Base-by-base conservation (phyloP, 2,888 invertebrate species). In the Cheilosia variabilis region DNA sequence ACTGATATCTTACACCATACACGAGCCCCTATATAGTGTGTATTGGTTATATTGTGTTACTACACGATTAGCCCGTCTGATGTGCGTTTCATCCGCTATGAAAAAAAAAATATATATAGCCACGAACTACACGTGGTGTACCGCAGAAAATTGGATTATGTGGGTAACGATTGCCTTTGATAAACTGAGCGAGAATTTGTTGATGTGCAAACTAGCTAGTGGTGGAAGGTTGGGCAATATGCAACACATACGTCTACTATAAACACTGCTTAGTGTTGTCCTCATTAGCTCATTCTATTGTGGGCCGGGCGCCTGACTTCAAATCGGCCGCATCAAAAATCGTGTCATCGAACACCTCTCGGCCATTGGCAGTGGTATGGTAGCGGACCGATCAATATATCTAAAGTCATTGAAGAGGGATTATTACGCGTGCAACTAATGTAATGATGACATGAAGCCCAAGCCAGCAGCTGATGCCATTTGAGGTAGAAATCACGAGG, bases 81-180 rank as follows among this genome's bases (percentile, higher is more conserved):
- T 66, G 79, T 73, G 60, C 45, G 68, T 27, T 63, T 63, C 55
- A 73, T 63, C 79, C 63, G 68, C 71, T 34, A 31, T 9, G 31
- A 31, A 45, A 37, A 79, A 77, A 68, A 60, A 52, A 10, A n/a
- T n/a, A n/a, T n/a, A n/a, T n/a, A n/a, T 52, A 2, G 24, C 68
- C 43, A 50, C 55, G 37, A 79, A 68, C 57, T 75, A 73, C 79
- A 79, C 73, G 79, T 84, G 83, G 73, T 79, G 63, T 53, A 75
- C 79, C 79, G 66, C 83, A 57, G 58, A 79, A 79, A 79, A 84
- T 84, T 84, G 79, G 83, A 84, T 84, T 84, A 84, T 78, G 82
- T 69, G 71, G 77, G 71, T 68, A 83, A 83, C 78, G 81, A 55
- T 76, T 63, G 37, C 43, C 22, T 53, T 41, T 27, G 62, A 55